These are phyloP conservation scores for Mohoua ochrocephala DNA, from an alignment of 2,113 vertebrate species.

Conservation along the genomic window DNA sequence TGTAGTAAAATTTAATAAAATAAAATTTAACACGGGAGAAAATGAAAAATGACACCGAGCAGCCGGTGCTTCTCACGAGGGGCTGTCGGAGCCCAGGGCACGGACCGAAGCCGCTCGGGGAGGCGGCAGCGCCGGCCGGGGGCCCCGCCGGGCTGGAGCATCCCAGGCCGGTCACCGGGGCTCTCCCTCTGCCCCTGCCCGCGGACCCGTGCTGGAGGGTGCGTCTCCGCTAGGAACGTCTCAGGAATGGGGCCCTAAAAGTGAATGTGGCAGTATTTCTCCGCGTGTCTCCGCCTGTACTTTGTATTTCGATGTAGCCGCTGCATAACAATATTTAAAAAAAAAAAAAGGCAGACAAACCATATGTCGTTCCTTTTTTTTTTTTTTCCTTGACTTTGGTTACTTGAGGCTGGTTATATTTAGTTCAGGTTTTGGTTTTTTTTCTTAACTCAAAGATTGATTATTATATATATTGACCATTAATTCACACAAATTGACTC, in stretches of 20 bases:
- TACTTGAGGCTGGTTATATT: background rate
- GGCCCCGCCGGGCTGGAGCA: background rate
- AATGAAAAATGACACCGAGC: no score
- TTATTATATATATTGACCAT: background rate
- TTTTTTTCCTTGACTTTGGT: background rate
- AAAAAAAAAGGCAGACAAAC: no score
- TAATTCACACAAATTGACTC: background rate
- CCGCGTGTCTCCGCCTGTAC: background rate
- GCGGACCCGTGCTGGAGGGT: fast-evolving
- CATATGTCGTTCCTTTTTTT: no score
- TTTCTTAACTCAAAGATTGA: background rate
- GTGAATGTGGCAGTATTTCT: background rate
- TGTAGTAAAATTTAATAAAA: background rate
- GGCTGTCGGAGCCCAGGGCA: background rate
- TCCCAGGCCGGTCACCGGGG: no score
- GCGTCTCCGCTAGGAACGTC: fast-evolving
- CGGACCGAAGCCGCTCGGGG: background rate
- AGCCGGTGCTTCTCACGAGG: no score
- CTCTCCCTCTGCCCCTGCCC: no score
- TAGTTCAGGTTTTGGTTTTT: background rate
- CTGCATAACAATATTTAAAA: background rate
- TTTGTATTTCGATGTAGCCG: background rate
- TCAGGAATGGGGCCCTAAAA: background rate
- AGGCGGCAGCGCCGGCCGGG: no score
- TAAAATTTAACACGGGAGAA: background rate